Evolutionary conservation across 2,888 invertebrate genomes (phyloP).

Genomic region (Abrostola tripartita): DNA sequence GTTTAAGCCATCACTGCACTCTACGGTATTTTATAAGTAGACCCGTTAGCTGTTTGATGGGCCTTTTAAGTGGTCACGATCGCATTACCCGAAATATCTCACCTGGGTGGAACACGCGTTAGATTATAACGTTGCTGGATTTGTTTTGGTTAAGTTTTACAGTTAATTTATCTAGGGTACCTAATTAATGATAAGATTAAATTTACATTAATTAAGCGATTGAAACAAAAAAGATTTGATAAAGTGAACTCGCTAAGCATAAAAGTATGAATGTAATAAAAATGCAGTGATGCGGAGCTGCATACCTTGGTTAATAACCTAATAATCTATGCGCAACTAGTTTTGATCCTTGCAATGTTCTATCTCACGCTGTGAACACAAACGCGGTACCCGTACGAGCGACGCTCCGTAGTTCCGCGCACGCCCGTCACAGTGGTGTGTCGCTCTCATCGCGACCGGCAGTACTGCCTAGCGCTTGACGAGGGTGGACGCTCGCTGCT

Average conservation of each 20-base stretch:
- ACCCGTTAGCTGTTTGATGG: constrained; percentile 33
- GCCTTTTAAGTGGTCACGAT: constrained; percentile 40
- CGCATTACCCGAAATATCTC: constrained; percentile 27
- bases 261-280: constrained; percentile 28
- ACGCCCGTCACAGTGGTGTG: constrained; percentile 68
- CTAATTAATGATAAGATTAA: background rate
- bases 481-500: constrained; percentile 74
- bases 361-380: constrained; percentile 38
- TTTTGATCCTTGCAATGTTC: constrained; percentile 72
- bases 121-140: constrained; percentile 7
- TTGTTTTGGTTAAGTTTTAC: constrained; percentile 13
- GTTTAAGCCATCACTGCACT: constrained; percentile 9
- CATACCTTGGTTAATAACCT: constrained; percentile 58
- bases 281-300: constrained; percentile 27
- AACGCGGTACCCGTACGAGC: constrained; percentile 48
- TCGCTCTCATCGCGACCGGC: constrained; percentile 73
- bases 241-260: constrained; percentile 26
- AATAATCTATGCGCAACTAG: constrained; percentile 66
- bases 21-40: constrained; percentile 11
- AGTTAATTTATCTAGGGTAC: background rate
- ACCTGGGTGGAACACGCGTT: constrained; percentile 21
- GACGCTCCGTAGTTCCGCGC: constrained; percentile 75
- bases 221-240: constrained; percentile 34
- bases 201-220: constrained; percentile 3
- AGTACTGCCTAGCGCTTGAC: constrained; percentile 76